phyloP scores from a whole-genome alignment of 2,113 vertebrate genomes.

The Dinomys branickii region DNA sequence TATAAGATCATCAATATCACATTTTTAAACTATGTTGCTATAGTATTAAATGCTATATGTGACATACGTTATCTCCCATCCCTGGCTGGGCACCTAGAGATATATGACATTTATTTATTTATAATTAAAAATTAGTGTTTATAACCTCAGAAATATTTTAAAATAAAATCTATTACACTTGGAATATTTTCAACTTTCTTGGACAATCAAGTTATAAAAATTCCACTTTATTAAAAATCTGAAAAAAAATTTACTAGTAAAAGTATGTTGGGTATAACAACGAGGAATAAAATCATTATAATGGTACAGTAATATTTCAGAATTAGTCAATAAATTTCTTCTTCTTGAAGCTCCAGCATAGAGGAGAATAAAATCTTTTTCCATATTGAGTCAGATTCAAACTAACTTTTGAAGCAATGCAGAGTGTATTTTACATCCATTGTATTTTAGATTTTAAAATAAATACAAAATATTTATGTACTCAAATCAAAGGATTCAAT shows the following conservation, averaged over 20 bases:
- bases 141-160: neutral
- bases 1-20: neutral
- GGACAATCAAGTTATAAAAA: neutral
- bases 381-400: neutral
- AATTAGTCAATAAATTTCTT: neutral
- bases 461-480: neutral
- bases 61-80: neutral
- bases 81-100: neutral
- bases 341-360: neutral
- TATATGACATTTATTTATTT: neutral
- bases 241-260: neutral
- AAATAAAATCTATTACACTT: neutral
- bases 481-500: neutral
- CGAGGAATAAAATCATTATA: neutral
- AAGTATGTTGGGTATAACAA: neutral
- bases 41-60: neutral
- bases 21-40: neutral
- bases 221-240: neutral
- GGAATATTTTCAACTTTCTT: neutral
- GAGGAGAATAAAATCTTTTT: neutral
- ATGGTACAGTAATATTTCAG: neutral
- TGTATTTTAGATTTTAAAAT: conserved; percentile 31
- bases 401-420: neutral
- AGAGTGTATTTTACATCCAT: neutral
- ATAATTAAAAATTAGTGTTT: neutral